Percentiles rank a stretch among this genome's conserved stretches.
These are phyloP conservation scores for Drosophila monieri DNA, from an alignment of 2,888 invertebrate species.

Conservation along the genomic window DNA sequence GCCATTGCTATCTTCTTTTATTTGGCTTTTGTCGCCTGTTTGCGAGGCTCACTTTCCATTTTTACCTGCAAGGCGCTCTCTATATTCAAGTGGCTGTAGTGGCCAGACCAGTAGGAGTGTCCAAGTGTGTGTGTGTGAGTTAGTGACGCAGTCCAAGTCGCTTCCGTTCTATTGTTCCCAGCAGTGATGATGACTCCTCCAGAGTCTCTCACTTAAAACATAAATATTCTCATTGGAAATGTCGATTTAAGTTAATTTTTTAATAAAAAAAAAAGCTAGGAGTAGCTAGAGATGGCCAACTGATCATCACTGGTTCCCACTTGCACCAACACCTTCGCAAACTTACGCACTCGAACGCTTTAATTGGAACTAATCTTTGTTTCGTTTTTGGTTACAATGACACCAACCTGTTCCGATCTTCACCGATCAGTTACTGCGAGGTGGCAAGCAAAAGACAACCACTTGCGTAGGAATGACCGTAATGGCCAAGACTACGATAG, in stretches of 20 bases:
- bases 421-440: slow-evolving; percentile 81
- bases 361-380: slow-evolving; percentile 74
- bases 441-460: slow-evolving; percentile 84
- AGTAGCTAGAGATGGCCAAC: not conserved
- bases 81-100: slow-evolving; percentile 11
- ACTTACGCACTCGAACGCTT: slow-evolving; percentile 66
- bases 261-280: no score
- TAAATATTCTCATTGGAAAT: no score
- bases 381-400: slow-evolving; percentile 72
- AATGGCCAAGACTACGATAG: slow-evolving; percentile 93
- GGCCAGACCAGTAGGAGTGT: no score
- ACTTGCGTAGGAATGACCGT: slow-evolving; percentile 87
- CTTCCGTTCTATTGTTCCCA: slow-evolving; percentile 74
- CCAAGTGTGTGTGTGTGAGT: slow-evolving; percentile 24
- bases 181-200: not conserved
- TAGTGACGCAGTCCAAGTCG: slow-evolving; percentile 64
- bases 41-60: slow-evolving; percentile 71
- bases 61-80: slow-evolving; percentile 59
- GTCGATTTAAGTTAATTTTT: no score
- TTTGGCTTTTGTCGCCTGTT: slow-evolving; percentile 30
- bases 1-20: slow-evolving; percentile 69
- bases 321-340: slow-evolving; percentile 8
- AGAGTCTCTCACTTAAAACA: not conserved
- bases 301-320: slow-evolving; percentile 10
- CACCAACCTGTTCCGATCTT: slow-evolving; percentile 70